phyloP scores from a whole-genome alignment of 1,140 invertebrate species.

The Episyrphus balteatus region DNA sequence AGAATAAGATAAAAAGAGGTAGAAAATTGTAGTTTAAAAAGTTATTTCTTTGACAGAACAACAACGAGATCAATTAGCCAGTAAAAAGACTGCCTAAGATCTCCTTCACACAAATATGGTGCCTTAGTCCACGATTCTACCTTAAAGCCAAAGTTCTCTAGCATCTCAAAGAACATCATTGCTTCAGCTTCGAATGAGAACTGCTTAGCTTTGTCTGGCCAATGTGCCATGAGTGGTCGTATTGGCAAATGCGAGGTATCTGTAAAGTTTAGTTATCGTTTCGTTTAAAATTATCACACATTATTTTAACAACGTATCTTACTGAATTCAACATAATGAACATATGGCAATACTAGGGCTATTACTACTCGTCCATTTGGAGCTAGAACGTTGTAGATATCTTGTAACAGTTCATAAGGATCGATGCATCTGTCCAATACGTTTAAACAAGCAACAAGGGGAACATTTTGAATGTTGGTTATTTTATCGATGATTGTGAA shows the following conservation, averaged over 20 bases:
- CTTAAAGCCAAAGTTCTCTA: constrained; percentile 48
- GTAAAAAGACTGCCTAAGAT: constrained; percentile 76
- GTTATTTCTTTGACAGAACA: constrained; percentile 39
- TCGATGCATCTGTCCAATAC: constrained; percentile 76
- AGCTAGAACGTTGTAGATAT: constrained; percentile 51
- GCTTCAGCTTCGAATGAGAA: constrained; percentile 31
- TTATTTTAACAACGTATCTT: not conserved
- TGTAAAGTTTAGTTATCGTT: not conserved
- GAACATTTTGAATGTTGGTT: constrained; percentile 18
- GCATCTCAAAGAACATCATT: constrained; percentile 22
- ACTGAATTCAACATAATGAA: constrained; percentile 70
- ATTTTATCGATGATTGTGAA: constrained; percentile 43
- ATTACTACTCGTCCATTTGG: constrained; percentile 61
- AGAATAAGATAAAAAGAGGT: not conserved
- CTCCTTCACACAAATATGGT: constrained; percentile 87
- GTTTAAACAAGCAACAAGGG: constrained; percentile 72
- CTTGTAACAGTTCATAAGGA: constrained; percentile 57
- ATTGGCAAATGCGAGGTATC: constrained; percentile 32
- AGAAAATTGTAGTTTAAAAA: not conserved
- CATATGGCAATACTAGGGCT: constrained; percentile 75
- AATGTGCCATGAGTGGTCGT: constrained; percentile 23
- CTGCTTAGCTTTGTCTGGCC: constrained; percentile 13
- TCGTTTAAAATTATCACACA: not conserved
- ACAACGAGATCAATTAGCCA: constrained; percentile 82
- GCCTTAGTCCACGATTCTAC: constrained; percentile 71